Conservation (phyloP, 2,113 vertebrate species). For the Rhea pennata region DNA sequence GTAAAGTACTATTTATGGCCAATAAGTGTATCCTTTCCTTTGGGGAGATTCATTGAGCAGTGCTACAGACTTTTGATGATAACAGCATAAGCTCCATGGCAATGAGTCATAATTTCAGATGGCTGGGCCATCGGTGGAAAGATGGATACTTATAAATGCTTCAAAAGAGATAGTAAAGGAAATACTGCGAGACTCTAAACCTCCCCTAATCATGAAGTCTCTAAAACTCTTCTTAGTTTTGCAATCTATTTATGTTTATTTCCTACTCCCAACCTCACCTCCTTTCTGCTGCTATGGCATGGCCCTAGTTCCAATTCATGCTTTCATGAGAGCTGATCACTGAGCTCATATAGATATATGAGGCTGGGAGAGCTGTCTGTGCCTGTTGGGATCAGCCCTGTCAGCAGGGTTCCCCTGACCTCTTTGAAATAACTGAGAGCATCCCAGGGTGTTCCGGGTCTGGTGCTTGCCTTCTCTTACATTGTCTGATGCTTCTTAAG, state of each 20-base stretch:
- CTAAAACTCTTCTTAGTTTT: background rate
- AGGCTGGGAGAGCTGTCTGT: background rate
- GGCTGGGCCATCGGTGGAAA: background rate
- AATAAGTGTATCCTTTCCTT: constrained; percentile 34
- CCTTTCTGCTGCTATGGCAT: background rate
- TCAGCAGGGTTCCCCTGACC: background rate
- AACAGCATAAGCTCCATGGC: background rate
- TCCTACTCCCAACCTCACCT: background rate
- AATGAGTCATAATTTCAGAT: constrained; percentile 44
- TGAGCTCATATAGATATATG: background rate
- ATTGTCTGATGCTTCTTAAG: background rate
- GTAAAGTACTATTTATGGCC: constrained; percentile 32
- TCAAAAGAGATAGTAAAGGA: constrained; percentile 19
- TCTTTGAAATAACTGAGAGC: background rate
- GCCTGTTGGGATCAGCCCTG: background rate
- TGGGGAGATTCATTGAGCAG: background rate
- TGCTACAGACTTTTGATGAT: background rate
- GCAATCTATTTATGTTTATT: background rate
- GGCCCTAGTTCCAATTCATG: background rate
- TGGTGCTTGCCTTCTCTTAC: background rate
- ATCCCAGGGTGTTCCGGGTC: background rate
- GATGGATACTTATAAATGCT: constrained; percentile 22
- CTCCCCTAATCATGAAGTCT: background rate
- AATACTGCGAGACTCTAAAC: background rate
- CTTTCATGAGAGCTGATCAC: background rate